Conservation (phyloP, 2,113 vertebrate species). For the Copsychus sechellarum region DNA sequence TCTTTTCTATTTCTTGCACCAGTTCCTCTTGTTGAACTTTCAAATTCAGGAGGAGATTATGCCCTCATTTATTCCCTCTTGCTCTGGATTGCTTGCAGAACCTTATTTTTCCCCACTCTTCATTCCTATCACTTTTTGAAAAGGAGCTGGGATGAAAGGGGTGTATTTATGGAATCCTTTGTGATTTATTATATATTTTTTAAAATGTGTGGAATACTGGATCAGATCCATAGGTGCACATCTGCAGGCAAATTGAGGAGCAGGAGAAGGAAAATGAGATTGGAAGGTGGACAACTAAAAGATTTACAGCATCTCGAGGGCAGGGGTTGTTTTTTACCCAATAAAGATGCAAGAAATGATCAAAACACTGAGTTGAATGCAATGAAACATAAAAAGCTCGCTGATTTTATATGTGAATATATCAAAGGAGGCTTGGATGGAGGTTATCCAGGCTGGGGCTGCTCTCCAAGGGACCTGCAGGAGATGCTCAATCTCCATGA, state of each 20-base stretch:
- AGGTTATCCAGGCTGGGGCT: not conserved
- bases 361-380: not conserved
- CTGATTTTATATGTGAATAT: not conserved
- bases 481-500: accelerated
- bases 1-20: not conserved
- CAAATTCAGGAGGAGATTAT: not conserved
- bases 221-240: not conserved
- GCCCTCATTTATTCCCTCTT: not conserved
- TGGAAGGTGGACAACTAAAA: not conserved
- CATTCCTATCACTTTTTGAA: not conserved
- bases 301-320: not conserved
- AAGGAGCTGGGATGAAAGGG: not conserved
- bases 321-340: not conserved
- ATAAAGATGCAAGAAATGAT: not conserved
- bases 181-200: not conserved
- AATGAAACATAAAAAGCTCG: not conserved
- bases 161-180: not conserved
- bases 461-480: not conserved
- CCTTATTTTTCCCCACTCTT: not conserved
- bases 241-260: not conserved
- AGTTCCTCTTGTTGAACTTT: not conserved
- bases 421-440: not conserved
- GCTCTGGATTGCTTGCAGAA: not conserved
- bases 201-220: not conserved
- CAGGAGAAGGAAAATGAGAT: not conserved